Evolutionary conservation across 2,888 invertebrate genomes (phyloP).

Genomic region (Drosophila koepferae): DNA sequence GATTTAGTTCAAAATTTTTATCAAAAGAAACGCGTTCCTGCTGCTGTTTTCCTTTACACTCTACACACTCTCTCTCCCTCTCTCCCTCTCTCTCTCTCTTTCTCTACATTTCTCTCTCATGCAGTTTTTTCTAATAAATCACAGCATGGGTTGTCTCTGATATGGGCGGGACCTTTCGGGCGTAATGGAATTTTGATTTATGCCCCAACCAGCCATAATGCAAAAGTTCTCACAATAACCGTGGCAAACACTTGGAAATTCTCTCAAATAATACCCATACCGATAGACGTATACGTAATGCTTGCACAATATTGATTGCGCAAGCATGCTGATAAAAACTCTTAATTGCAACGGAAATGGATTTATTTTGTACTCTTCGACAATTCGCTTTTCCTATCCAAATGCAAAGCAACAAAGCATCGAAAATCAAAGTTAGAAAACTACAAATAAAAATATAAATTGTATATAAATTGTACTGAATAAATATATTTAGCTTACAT

Average conservation of each 20-base stretch:
- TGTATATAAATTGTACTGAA: background rate
- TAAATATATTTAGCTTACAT: background rate
- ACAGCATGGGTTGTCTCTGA: constrained; percentile 84
- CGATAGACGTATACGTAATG: constrained; percentile 53
- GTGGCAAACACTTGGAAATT: constrained; percentile 55
- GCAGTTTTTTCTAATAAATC: constrained; percentile 81
- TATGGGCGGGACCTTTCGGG: constrained; percentile 82
- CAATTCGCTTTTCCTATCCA: too few relatives aligned
- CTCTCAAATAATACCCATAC: constrained; percentile 50
- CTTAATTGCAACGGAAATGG: constrained; percentile 5
- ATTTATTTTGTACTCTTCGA: background rate
- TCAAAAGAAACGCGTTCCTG: constrained; percentile 83
- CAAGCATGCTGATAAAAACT: constrained; percentile 14
- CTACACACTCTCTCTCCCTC: constrained; percentile 10
- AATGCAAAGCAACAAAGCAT: background rate
- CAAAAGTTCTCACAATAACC: constrained; percentile 79
- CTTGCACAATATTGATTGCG: constrained; percentile 49
- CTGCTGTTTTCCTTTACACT: constrained; percentile 43
- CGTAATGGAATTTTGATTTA: constrained; percentile 85
- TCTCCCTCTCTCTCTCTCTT: constrained; percentile 19
- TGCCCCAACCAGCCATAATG: constrained; percentile 80
- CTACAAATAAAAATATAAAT: background rate
- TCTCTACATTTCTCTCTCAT: constrained; percentile 33
- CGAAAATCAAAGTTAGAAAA: background rate
- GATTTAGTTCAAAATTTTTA: constrained; percentile 85